A percentile compares a stretch with the other conserved stretches of the same genome.
phyloP scores from a whole-genome alignment of 1,140 invertebrate genomes.

The Drosophila funebris region DNA sequence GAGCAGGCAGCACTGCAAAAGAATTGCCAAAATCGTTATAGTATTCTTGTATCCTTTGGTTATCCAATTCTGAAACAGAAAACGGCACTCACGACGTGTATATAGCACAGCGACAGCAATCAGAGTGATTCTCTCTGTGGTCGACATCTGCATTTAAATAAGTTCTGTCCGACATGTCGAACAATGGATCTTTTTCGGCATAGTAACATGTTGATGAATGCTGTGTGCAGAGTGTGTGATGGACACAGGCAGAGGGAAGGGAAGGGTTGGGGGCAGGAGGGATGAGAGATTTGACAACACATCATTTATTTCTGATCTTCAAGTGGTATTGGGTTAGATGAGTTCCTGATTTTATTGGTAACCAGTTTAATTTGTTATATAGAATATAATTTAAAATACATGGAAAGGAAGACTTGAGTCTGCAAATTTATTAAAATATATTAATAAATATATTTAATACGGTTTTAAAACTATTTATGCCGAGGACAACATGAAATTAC shows the following conservation, averaged over 20 bases:
- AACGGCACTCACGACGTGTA: constrained; percentile 73
- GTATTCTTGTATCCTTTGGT: constrained; percentile 43
- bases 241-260: constrained; percentile 3
- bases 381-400: too few relatives aligned
- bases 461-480: too few relatives aligned
- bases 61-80: not conserved
- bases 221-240: constrained; percentile 8
- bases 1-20: constrained; percentile 54
- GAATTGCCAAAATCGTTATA: constrained; percentile 1
- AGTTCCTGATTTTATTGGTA: not conserved
- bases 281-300: constrained; percentile 14
- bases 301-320: constrained; percentile 31
- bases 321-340: not conserved
- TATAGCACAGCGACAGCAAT: constrained; percentile 78
- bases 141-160: constrained; percentile 67
- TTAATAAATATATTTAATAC: too few relatives aligned
- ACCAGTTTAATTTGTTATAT: not conserved
- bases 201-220: constrained; percentile 80
- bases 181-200: constrained; percentile 63
- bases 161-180: constrained; percentile 65
- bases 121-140: constrained; percentile 73
- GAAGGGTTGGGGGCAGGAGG: constrained; percentile 1
- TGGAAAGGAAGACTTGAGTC: too few relatives aligned
- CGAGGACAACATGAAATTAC: too few relatives aligned
- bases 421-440: too few relatives aligned